Evolutionary conservation across 2,888 invertebrate genomes (phyloP).

Genomic region (Melanophora roralis): DNA sequence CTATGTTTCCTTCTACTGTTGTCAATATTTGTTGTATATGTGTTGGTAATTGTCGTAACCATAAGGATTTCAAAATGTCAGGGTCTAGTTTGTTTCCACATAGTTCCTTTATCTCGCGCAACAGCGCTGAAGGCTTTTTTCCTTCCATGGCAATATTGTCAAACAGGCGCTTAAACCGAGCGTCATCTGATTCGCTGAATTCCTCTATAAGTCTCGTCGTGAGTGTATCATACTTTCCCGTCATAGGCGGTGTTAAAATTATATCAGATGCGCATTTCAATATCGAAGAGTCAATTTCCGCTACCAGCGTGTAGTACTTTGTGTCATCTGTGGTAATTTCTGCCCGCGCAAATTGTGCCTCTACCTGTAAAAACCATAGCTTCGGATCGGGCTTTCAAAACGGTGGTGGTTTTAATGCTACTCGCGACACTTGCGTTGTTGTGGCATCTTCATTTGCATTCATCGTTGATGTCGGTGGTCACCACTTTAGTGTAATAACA

Average conservation of each 20-base stretch:
- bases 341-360: background rate
- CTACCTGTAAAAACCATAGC: slow-evolving; percentile 1
- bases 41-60: background rate
- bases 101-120: background rate
- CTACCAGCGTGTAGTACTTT: no score
- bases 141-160: background rate
- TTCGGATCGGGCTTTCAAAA: background rate
- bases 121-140: no score
- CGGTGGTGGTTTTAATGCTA: background rate
- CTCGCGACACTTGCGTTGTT: background rate
- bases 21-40: background rate
- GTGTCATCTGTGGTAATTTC: no score
- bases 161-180: background rate
- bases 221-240: background rate
- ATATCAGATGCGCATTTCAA: no score
- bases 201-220: background rate
- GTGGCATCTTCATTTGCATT: no score
- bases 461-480: no score
- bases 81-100: background rate
- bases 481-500: no score
- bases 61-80: slow-evolving; percentile 6
- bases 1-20: background rate
- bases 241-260: no score
- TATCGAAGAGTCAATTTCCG: no score
- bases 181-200: background rate